Evolutionary conservation across 2,113 vertebrate genomes (phyloP).

Genomic region (Xenopus laevis): DNA sequence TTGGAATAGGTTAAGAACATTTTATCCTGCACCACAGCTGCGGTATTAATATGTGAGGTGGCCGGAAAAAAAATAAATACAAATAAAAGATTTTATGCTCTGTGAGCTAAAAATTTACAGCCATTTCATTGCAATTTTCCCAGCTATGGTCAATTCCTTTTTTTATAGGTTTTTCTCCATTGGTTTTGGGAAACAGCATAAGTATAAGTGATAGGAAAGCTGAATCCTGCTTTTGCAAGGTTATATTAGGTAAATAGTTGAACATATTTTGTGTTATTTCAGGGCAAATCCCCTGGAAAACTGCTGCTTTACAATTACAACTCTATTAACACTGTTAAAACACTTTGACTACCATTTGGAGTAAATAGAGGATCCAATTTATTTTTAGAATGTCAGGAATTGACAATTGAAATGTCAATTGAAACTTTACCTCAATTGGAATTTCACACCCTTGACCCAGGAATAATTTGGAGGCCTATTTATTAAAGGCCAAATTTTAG

Average conservation of each 20-base stretch:
- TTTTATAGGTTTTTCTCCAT: conserved; percentile 27
- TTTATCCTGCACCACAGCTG: conserved; percentile 49
- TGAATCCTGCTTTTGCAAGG: background rate
- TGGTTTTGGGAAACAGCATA: conserved; percentile 13
- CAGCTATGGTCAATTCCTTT: conserved; percentile 24
- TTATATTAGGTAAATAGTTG: background rate
- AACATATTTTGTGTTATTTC: too few species aligned
- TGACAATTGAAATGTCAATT: too few species aligned
- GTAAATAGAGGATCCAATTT: too few species aligned
- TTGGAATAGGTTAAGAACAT: conserved; percentile 50
- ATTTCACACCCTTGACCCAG: too few species aligned
- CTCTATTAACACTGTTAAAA: too few species aligned
- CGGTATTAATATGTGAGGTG: conserved; percentile 46
- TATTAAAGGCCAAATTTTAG: too few species aligned
- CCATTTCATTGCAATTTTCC: conserved; percentile 44
- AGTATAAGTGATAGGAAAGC: background rate
- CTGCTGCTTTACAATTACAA: too few species aligned
- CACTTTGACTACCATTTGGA: too few species aligned
- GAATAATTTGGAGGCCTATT: too few species aligned
- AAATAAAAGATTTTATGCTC: conserved; percentile 41
- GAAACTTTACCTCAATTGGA: too few species aligned
- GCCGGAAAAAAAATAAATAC: conserved; percentile 36
- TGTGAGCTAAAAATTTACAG: conserved; percentile 47
- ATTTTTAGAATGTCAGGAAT: too few species aligned
- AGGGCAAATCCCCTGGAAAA: too few species aligned